Evolutionary conservation across 2,888 invertebrate genomes (phyloP).

Genomic region (Lordiphosa fenestrarum): DNA sequence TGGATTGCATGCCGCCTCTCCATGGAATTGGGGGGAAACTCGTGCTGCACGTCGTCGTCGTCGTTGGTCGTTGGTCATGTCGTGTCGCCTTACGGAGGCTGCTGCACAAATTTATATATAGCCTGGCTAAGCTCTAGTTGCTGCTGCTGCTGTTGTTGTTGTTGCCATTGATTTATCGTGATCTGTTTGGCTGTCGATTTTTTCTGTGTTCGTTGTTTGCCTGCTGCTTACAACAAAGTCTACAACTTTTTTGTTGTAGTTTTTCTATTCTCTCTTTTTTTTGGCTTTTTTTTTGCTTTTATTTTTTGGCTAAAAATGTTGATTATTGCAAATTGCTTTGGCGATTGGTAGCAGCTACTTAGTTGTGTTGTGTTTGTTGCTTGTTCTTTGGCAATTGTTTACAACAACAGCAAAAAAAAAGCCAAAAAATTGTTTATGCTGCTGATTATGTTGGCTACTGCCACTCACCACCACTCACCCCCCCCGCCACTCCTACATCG

Average conservation of each 20-base stretch:
- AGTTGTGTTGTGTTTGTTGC: slow-evolving; percentile 55
- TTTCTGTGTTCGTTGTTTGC: slow-evolving; percentile 30
- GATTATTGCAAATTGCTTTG: slow-evolving; percentile 76
- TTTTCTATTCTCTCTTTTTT: slow-evolving; percentile 29
- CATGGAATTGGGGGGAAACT: slow-evolving; percentile 36
- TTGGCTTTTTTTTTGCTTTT: not conserved
- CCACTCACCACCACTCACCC: not conserved
- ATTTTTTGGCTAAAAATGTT: slow-evolving; percentile 55
- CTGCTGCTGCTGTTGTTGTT: slow-evolving; percentile 27
- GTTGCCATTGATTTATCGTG: slow-evolving; percentile 75
- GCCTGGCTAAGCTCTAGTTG: slow-evolving; percentile 23
- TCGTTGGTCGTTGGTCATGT: slow-evolving; percentile 57
- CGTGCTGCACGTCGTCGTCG: slow-evolving; percentile 71
- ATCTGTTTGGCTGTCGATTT: slow-evolving; percentile 72
- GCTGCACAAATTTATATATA: slow-evolving; percentile 49
- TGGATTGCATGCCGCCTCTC: slow-evolving; percentile 33
- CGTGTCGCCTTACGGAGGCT: slow-evolving; percentile 61
- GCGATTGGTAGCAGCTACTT: slow-evolving; percentile 74
- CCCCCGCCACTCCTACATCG: slow-evolving; percentile 2
- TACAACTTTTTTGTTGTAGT: slow-evolving; percentile 47
- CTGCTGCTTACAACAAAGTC: slow-evolving; percentile 43
- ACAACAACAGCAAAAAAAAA: slow-evolving; percentile 13
- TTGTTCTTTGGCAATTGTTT: slow-evolving; percentile 68
- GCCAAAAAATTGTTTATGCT: slow-evolving; percentile 61
- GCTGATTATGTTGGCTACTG: slow-evolving; percentile 63